Evolutionary conservation across 1,140 invertebrate species (phyloP).

Genomic region (Druon quercuslanigerum): DNA sequence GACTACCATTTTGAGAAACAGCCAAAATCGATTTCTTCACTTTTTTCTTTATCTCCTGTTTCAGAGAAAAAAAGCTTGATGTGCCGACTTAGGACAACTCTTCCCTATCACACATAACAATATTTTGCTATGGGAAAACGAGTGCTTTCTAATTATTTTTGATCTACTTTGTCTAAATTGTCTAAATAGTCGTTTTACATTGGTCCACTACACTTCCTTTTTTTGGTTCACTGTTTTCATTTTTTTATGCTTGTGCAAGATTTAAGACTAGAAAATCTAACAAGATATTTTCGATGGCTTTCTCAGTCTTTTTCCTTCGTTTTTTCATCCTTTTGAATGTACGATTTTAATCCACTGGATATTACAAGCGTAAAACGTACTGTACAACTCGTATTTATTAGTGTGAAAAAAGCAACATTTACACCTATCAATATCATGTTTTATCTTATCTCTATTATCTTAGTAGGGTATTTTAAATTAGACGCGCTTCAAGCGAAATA

Average conservation of each 20-base stretch:
- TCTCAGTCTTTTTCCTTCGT: constrained; percentile 1
- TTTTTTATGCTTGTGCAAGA: not conserved
- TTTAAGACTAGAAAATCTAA: not conserved
- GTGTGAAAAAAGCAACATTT: constrained; percentile 8
- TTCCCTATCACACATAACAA: too few species aligned
- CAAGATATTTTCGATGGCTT: not conserved
- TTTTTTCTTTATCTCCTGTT: too few species aligned
- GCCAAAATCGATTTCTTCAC: too few species aligned
- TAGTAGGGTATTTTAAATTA: not conserved
- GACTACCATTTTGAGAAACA: too few species aligned
- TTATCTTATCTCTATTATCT: not conserved
- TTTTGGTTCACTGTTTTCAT: not conserved
- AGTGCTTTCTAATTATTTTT: not conserved
- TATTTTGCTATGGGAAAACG: not conserved
- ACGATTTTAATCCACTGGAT: not conserved
- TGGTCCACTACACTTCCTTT: not conserved
- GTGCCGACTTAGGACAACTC: too few species aligned
- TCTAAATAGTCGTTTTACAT: not conserved
- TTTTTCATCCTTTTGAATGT: not conserved
- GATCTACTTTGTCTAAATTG: not conserved
- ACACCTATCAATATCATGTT: not conserved
- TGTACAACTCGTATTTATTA: not conserved
- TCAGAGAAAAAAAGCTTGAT: too few species aligned
- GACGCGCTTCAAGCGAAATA: too few species aligned
- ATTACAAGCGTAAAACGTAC: not conserved